Evolutionary conservation across 2,797 vertebrate genomes (phyloP).

Genomic region (Acanthopagrus latus): DNA sequence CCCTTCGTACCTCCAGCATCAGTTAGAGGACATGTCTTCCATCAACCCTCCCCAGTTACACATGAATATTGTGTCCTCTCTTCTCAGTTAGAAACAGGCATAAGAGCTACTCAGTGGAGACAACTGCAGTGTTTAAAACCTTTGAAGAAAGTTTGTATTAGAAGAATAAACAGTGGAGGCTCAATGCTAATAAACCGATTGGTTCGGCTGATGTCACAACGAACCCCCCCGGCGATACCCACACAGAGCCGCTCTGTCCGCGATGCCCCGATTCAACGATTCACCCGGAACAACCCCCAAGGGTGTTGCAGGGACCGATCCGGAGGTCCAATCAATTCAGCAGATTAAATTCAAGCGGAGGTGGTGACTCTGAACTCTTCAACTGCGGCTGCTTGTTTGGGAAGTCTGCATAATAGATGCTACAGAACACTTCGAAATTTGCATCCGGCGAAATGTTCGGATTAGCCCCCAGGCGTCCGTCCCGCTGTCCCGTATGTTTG

Average conservation of each 20-base stretch:
- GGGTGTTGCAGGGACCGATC: constrained; percentile 57
- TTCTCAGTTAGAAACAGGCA: constrained; percentile 30
- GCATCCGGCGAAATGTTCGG: constrained; percentile 30
- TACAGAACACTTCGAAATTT: constrained; percentile 36
- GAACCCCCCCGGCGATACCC: constrained; percentile 36
- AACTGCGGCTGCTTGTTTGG: constrained; percentile 48
- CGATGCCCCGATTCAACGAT: constrained; percentile 57
- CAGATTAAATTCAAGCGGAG: constrained; percentile 70
- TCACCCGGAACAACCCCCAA: constrained; percentile 59
- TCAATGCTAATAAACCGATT: constrained; percentile 51
- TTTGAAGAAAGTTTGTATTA: constrained; percentile 39
- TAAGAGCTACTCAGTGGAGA: not conserved
- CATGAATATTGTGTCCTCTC: constrained; percentile 65
- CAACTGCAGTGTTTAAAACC: constrained; percentile 1
- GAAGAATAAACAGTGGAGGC: constrained; percentile 32
- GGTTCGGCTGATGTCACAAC: constrained; percentile 63
- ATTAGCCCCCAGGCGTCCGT: constrained; percentile 24
- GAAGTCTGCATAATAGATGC: constrained; percentile 20
- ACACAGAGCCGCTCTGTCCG: constrained; percentile 58
- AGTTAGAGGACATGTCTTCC: constrained; percentile 53
- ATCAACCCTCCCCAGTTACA: constrained; percentile 30
- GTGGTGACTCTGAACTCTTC: constrained; percentile 66
- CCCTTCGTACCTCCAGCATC: constrained; percentile 27
- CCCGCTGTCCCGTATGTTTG: constrained; percentile 30
- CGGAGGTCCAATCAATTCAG: constrained; percentile 73